Conservation (phyloP, 37 sponge, comb jelly and placozoan genomes). For the Cliona cf. orientalis region DNA sequence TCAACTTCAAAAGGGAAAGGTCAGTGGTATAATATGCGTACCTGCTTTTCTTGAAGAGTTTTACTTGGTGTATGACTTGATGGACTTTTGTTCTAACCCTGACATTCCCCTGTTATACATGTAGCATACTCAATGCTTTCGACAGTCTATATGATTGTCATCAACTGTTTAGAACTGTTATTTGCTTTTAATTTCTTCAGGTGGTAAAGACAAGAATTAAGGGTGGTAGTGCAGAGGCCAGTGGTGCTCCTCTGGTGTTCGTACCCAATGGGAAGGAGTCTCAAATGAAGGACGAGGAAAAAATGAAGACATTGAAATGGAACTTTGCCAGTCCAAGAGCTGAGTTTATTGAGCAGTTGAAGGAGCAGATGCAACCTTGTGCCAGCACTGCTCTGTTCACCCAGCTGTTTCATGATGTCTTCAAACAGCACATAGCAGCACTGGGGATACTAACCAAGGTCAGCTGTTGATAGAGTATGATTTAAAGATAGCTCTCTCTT, state of each 20-base stretch:
- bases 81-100: no score
- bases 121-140: no score
- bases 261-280: conserved; percentile 63
- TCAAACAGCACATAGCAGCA: conserved; percentile 87
- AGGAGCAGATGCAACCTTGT: conserved; percentile 87
- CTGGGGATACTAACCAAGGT: conserved; percentile 70
- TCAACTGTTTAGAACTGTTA: no score
- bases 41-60: not conserved
- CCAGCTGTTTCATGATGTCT: conserved; percentile 88
- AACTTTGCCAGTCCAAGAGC: conserved; percentile 80
- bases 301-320: conserved; percentile 86
- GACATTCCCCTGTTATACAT: no score
- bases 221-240: conserved; percentile 19
- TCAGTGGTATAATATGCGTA: not conserved
- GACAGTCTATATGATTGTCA: no score
- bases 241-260: conserved; percentile 37
- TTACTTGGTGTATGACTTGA: no score
- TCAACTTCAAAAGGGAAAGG: not conserved
- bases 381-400: conserved; percentile 59
- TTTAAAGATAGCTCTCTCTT: no score
- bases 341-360: conserved; percentile 91
- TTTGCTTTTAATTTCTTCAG: not conserved
- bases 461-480: no score
- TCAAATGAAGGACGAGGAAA: conserved; percentile 77
- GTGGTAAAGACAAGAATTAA: not conserved